Evolutionary conservation across 1,140 invertebrate species (phyloP).

Genomic region (Chrysoperla carnea): DNA sequence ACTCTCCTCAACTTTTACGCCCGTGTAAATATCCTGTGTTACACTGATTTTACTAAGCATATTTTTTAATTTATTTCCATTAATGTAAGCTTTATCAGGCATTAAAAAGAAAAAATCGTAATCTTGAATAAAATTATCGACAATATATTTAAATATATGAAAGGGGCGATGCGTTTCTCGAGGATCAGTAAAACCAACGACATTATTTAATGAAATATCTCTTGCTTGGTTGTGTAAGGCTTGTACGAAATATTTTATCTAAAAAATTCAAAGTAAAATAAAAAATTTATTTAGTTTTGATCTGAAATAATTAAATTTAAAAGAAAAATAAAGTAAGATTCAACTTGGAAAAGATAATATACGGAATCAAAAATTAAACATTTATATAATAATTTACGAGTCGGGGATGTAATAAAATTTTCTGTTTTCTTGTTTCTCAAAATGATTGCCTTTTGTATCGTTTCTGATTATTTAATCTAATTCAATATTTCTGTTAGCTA

Average conservation of each 20-base stretch:
- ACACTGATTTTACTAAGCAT: constrained; percentile 63
- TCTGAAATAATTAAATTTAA: no score
- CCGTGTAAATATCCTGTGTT: constrained; percentile 63
- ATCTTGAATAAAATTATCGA: constrained; percentile 70
- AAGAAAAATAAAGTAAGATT: no score
- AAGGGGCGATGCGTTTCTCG: constrained; percentile 55
- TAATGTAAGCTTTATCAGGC: constrained; percentile 63
- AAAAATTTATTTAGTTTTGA: no score
- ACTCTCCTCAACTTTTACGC: constrained; percentile 29
- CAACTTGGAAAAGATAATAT: no score
- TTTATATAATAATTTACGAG: no score
- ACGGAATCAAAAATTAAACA: no score
- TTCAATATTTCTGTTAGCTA: no score
- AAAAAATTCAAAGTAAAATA: background rate
- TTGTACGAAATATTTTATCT: constrained; percentile 35
- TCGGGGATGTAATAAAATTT: no score
- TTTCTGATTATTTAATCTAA: no score
- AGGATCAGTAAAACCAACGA: constrained; percentile 66
- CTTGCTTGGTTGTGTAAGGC: constrained; percentile 45
- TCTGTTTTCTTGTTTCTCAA: no score
- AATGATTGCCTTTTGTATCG: no score
- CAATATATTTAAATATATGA: constrained; percentile 75
- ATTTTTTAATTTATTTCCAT: constrained; percentile 46
- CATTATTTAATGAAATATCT: constrained; percentile 38
- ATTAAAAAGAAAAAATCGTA: constrained; percentile 84